phyloP scores from a whole-genome alignment of 2,113 vertebrate species.

The Catharus bicknelli region DNA sequence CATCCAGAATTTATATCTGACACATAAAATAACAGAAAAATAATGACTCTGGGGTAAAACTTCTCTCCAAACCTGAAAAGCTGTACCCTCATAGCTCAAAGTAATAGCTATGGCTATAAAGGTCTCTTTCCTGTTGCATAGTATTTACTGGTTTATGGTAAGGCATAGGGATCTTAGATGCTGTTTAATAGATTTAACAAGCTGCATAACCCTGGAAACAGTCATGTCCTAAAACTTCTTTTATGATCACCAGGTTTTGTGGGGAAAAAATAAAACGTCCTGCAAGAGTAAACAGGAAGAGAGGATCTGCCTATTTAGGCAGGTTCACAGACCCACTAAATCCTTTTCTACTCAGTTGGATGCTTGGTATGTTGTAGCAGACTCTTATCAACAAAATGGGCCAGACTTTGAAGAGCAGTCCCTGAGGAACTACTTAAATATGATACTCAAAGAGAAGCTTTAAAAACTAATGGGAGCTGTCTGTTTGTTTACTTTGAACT shows the following conservation, averaged over 20 bases:
- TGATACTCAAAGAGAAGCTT: neutral
- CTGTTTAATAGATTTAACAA: slow-evolving; percentile 57
- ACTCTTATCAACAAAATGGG: neutral
- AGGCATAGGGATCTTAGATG: slow-evolving; percentile 12
- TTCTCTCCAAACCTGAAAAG: neutral
- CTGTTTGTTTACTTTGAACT: slow-evolving; percentile 15
- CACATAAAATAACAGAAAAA: slow-evolving; percentile 1
- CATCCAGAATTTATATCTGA: neutral
- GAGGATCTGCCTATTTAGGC: neutral
- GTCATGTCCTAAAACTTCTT: neutral
- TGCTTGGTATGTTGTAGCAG: neutral
- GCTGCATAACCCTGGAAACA: slow-evolving; percentile 37
- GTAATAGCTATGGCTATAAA: slow-evolving; percentile 42
- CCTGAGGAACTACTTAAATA: neutral
- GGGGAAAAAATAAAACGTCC: neutral
- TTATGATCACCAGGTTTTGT: neutral
- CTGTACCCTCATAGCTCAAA: slow-evolving; percentile 20
- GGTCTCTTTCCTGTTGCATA: neutral
- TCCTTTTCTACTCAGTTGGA: neutral
- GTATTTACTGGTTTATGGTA: slow-evolving; percentile 49
- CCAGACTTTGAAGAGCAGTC: neutral
- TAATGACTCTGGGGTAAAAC: neutral
- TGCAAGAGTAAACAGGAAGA: neutral
- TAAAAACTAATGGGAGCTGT: neutral
- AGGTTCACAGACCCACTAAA: slow-evolving; percentile 6